Base-by-base conservation (phyloP, 2,113 vertebrate species). In the Sigmodon hispidus region DNA sequence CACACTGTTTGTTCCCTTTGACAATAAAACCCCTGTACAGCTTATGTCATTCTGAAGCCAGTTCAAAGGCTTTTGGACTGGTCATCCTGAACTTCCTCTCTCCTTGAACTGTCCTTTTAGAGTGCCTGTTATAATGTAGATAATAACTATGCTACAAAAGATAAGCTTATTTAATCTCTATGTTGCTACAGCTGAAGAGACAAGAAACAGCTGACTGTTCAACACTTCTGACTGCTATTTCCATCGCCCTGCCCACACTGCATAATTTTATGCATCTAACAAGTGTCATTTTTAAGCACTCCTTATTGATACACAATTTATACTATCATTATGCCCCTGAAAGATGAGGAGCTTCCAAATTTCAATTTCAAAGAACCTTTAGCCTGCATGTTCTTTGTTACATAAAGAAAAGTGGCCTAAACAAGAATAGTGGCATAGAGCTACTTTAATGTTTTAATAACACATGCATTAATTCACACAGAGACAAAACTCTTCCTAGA, bases 281-380 rank as follows among this genome's bases (percentile, higher is more conserved):
- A 95, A 95, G 63, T 90, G 55, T 88, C 34, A 50, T 80, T 69
- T 92, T 86, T 10, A 55, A 85, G 69, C 4, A 34, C 63, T 65
- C 16, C 1, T 55, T 55, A 91, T 91, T 65, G 67, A 84, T n/a
- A 89, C n/a, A 52, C 79, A 93, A 40, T 26, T 76, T 91, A 94
- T 84, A 89, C 73, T 87, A 93, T 75, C 48, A 87, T 91, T 91
- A 72, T n/a, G 12, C 50, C 29, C 83, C 80, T 93, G 87, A 91
- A 96, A 91, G 96, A 76, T 89, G 73, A 90, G 45, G 65, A 87
- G 69, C 95, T 95, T 96, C 26, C 59, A 91, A 79, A 89, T 94
- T 96, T 34, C 87, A 52, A 69, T 40, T 87, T 31, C 2, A 11
- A 80, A 80, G 75, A 94, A 91, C 13, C 65, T 75, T 96, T 93